Evolutionary conservation across 2,797 vertebrate species (phyloP).

Genomic region (Neosilurus hyrtlii): DNA sequence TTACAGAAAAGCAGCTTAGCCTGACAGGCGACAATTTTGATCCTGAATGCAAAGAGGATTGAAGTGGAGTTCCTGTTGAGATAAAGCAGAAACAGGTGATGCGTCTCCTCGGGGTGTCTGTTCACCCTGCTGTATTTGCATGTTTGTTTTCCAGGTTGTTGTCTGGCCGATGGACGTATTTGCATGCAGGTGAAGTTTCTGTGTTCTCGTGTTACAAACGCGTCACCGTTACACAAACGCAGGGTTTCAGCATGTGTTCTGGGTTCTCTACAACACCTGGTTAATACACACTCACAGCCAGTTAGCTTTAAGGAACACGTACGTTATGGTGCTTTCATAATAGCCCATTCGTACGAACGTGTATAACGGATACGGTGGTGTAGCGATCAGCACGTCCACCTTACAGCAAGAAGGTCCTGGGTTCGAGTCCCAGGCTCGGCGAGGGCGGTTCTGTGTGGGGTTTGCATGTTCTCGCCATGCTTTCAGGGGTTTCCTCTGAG

Average conservation of each 20-base stretch:
- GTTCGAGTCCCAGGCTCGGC: too few relatives aligned
- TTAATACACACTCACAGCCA: too few relatives aligned
- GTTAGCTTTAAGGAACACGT: too few relatives aligned
- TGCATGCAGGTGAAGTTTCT: slow-evolving; percentile 4
- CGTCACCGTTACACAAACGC: neutral
- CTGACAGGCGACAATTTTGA: neutral
- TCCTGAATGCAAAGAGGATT: neutral
- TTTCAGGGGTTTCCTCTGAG: too few relatives aligned
- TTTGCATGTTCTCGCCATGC: too few relatives aligned
- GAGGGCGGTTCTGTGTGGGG: too few relatives aligned
- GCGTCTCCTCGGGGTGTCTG: neutral
- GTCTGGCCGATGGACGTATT: neutral
- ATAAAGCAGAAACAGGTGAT: slow-evolving; percentile 10
- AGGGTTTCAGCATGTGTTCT: neutral
- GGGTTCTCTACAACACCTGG: too few relatives aligned
- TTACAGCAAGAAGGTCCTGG: too few relatives aligned
- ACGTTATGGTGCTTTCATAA: neutral
- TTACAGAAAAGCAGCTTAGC: neutral
- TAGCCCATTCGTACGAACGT: neutral
- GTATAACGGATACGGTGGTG: neutral
- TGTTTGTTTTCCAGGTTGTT: neutral
- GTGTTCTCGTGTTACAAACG: neutral
- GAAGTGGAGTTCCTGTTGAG: neutral
- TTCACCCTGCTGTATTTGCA: slow-evolving; percentile 5
- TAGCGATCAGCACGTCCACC: neutral